phyloP scores from a whole-genome alignment of 1,140 invertebrate genomes.

The roundworm (Caenorhabditis elegans) region WBcel235 BX284606.5:9225001-9225500 shows the following conservation, averaged over 20 bases:
- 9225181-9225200: not conserved
- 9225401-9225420: constrained; percentile 31
- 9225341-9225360: not conserved
- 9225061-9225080: no score
- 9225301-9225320: not conserved
- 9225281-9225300: not conserved
- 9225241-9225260: not conserved
- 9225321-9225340: not conserved
- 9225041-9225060: no score
- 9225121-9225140: no score
- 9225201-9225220: not conserved
- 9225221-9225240: not conserved
- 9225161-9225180: not conserved
- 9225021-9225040: no score
- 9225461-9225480: constrained; percentile 30
- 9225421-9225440: not conserved
- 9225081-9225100: no score
- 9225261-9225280: not conserved
- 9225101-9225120: constrained; percentile 3
- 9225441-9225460: constrained; percentile 32
- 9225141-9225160: not conserved
- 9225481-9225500: constrained; percentile 16
- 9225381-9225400: not conserved
- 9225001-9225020: no score
- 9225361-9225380: not conserved